Evolutionary conservation across 64 coral and sea anemone genomes (phyloP).

Genomic region (Stylophora pistillata): DNA sequence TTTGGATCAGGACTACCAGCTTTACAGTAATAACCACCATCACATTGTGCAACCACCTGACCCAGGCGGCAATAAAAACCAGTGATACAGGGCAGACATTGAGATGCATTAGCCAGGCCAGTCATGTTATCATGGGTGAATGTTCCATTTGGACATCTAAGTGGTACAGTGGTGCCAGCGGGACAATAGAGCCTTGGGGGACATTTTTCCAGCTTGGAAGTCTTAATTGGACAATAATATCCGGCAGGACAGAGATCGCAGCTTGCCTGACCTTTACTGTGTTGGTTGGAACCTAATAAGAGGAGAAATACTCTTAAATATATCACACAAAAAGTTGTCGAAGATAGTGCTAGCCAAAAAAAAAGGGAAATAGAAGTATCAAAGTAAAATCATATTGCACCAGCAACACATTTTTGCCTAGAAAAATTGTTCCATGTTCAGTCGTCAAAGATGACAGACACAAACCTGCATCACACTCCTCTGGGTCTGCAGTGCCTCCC

Average conservation of each 20-base stretch:
- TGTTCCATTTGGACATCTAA: conserved; percentile 86
- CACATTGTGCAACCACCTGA: conserved; percentile 62
- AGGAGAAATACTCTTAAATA: not conserved
- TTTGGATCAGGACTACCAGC: conserved; percentile 88
- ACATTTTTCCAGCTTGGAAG: conserved; percentile 54
- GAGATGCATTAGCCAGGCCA: conserved; percentile 63
- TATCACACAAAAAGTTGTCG: not conserved
- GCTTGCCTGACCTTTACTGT: conserved; percentile 29
- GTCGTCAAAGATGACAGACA: not conserved
- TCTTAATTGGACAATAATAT: conserved; percentile 64
- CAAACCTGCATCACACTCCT: conserved; percentile 76
- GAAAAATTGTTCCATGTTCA: not conserved
- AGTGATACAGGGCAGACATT: conserved; percentile 78
- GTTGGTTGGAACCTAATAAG: conserved; percentile 72
- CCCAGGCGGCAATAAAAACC: conserved; percentile 89
- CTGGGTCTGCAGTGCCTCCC: conserved; percentile 55
- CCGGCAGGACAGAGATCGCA: conserved; percentile 75
- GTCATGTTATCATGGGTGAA: conserved; percentile 80
- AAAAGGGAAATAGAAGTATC: too few species aligned
- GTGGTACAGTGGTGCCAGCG: conserved; percentile 65
- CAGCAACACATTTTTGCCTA: too few species aligned
- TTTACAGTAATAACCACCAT: conserved; percentile 93
- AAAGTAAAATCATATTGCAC: too few species aligned
- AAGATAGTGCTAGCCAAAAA: too few species aligned
- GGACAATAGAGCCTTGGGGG: conserved; percentile 82